Percentiles rank a stretch among this genome's conserved stretches.
phyloP scores from a whole-genome alignment of 2,888 invertebrate genomes.

The Nomada hirtipes region DNA sequence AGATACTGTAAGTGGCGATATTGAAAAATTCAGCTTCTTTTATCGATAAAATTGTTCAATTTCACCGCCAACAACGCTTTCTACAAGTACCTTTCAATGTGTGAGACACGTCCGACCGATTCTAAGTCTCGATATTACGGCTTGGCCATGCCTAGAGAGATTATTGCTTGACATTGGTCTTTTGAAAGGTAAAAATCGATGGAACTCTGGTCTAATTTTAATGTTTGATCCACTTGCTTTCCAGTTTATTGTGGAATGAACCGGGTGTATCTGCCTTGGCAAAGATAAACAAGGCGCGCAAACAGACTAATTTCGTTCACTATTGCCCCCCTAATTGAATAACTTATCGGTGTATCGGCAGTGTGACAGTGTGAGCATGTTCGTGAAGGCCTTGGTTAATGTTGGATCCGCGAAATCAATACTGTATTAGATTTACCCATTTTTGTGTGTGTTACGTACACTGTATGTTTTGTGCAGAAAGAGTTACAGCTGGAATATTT shows the following conservation, averaged over 20 bases:
- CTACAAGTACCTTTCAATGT: too few relatives aligned
- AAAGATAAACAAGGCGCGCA: constrained; percentile 14
- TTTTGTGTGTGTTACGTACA: too few relatives aligned
- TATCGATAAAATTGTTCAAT: too few relatives aligned
- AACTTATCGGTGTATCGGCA: not conserved
- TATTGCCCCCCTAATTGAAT: not conserved
- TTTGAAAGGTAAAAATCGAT: not conserved
- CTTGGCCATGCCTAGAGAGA: too few relatives aligned
- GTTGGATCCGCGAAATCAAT: not conserved
- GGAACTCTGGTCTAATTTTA: constrained; percentile 2
- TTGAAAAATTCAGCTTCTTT: too few relatives aligned
- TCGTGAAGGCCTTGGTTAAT: not conserved
- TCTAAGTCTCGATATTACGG: too few relatives aligned
- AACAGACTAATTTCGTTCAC: constrained; percentile 3
- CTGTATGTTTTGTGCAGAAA: too few relatives aligned
- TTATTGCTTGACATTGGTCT: not conserved
- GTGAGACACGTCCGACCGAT: too few relatives aligned
- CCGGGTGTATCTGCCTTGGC: constrained; percentile 43
- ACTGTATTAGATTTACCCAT: not conserved
- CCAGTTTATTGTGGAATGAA: constrained; percentile 53
- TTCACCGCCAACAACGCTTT: too few relatives aligned
- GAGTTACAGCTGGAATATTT: too few relatives aligned
- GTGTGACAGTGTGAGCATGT: not conserved
- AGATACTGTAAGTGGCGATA: too few relatives aligned
- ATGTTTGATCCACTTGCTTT: not conserved